Evolutionary conservation across 2,888 invertebrate species (phyloP).

Genomic region (Eristalis arbustorum): DNA sequence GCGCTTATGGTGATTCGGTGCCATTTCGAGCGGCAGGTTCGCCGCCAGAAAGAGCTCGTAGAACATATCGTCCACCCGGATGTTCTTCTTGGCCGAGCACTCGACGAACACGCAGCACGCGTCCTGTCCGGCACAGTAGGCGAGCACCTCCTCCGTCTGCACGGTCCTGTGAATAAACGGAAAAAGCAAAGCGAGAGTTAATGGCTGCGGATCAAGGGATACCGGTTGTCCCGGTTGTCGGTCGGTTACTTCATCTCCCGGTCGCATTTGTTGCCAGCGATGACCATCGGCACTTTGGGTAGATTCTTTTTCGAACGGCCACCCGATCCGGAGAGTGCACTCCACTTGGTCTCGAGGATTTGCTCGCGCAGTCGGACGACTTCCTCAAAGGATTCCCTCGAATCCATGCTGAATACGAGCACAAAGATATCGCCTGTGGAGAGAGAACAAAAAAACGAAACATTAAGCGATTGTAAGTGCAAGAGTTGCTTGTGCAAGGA

Average conservation of each 20-base stretch:
- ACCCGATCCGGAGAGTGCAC: conserved; percentile 84
- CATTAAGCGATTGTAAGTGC: neutral
- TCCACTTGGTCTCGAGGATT: conserved; percentile 91
- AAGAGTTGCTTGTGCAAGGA: neutral
- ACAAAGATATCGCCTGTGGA: conserved; percentile 88
- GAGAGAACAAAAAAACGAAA: conserved; percentile 65
- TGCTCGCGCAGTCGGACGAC: conserved; percentile 90
- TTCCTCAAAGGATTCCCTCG: conserved; percentile 91
- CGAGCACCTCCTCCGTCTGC: conserved; percentile 87
- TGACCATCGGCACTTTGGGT: conserved; percentile 90
- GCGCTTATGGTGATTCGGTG: conserved; percentile 91
- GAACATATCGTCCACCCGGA: conserved; percentile 91
- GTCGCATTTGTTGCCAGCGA: conserved; percentile 94
- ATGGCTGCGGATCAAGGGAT: neutral
- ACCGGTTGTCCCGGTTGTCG: conserved; percentile 37
- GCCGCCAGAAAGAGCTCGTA: conserved; percentile 91
- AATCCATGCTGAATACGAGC: conserved; percentile 91
- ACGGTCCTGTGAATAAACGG: conserved; percentile 83
- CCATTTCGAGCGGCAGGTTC: conserved; percentile 93
- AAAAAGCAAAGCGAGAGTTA: neutral
- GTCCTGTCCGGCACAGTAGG: conserved; percentile 89
- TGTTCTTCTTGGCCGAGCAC: conserved; percentile 91
- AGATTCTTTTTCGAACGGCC: conserved; percentile 83
- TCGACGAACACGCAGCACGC: conserved; percentile 90
- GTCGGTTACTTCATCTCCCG: conserved; percentile 85